Base-by-base conservation (phyloP, 2,113 vertebrate species). In the Hylia prasina region DNA sequence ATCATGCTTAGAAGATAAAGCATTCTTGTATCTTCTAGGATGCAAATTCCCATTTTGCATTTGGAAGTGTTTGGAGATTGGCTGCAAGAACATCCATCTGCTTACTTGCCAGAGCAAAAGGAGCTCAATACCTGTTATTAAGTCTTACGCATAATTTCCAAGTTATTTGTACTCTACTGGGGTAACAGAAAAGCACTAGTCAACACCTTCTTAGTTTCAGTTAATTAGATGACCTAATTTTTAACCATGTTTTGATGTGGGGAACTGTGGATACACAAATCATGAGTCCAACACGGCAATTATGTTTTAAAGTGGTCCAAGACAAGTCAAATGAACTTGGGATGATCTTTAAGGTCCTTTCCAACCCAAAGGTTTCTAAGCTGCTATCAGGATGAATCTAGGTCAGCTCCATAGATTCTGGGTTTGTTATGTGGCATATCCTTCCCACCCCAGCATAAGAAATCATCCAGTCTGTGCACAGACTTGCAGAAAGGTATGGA, bases 1-100 rank as follows among this genome's bases (percentile, higher is more conserved):
- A 93, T 73, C 71, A 63, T 7, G 30, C 63, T 88, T 91, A 80
- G 50, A 93, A 91, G 82, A 88, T 77, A 96, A 93, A 94, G 42
- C 2, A 3, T 65, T 90, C 73, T 66, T 88, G 17, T 73, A 63
- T 71, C 68, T 95, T 79, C 50, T 77, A 45, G 58, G 45, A 73
- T 71, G 44, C 50, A 76, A 65, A 35, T 56, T 89, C 69, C 61
- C 31, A 42, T 87, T 96, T 90, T 94, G 50, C 60, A 78, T 86
- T 94, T 85, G 88, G 53, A 82, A 80, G 31, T 50, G 56, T 82
- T 66, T 6, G 1, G 42, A 82, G 51, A 47, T 27, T 1, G 25
- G 48, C 17, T 90, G 50, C 15, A 25, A 18, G 35, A 90, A 48
- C 33, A 70, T 51, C 53, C 28, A 60, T 83, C 68, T 92, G 40